Conservation (phyloP, 2,113 vertebrate genomes). For the Nycticryphes semicollaris region DNA sequence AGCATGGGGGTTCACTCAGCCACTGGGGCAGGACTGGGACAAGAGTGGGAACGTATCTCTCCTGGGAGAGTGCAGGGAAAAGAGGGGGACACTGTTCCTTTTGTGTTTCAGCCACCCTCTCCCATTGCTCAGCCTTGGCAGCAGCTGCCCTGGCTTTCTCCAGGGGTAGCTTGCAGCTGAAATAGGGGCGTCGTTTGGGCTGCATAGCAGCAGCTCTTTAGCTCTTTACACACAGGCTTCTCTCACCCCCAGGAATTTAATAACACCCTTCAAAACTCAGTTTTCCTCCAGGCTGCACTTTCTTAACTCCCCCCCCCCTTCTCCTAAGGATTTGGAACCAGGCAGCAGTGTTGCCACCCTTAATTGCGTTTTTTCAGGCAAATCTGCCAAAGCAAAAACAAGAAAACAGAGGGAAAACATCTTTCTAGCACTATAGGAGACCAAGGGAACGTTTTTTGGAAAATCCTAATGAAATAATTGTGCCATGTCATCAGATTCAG, state of each 20-base stretch:
- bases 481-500: constrained; percentile 49
- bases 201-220: neutral
- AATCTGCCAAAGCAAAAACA: neutral
- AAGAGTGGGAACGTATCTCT: neutral
- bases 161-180: neutral
- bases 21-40: neutral
- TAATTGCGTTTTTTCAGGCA: neutral
- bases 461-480: constrained; percentile 58
- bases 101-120: neutral
- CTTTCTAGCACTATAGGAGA: neutral
- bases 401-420: neutral
- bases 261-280: neutral
- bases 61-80: neutral
- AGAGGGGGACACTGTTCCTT: neutral
- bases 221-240: neutral
- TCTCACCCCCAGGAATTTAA: accelerated
- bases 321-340: accelerated
- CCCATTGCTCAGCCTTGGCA: neutral
- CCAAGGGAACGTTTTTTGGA: constrained; percentile 3
- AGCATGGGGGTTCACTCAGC: neutral
- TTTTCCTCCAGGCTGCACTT: neutral
- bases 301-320: neutral
- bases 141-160: neutral
- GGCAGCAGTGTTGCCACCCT: neutral
- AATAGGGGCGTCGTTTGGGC: neutral